These are phyloP conservation scores for Emydocephalus ijimae DNA, from an alignment of 2,113 vertebrate species.

Conservation along the genomic window DNA sequence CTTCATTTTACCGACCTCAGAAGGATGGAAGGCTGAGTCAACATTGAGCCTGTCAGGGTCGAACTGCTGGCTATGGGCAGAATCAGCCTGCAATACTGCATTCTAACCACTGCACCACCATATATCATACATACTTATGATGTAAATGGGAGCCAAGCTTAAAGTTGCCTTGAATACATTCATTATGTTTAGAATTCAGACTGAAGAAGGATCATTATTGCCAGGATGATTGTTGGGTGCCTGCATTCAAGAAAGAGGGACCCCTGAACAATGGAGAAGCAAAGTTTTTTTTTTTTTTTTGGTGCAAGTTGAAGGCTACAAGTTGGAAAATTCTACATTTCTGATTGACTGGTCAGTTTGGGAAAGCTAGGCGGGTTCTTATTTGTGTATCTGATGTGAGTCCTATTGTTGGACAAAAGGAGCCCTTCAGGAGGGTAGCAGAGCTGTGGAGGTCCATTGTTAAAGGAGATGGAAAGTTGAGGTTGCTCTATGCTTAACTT, in stretches of 20 bases:
- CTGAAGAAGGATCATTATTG: neutral
- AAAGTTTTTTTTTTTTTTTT: neutral
- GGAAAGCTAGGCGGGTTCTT: neutral
- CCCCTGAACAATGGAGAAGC: neutral
- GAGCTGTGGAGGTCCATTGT: neutral
- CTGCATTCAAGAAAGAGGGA: neutral
- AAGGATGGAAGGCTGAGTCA: neutral
- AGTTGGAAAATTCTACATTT: neutral
- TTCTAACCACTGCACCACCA: neutral
- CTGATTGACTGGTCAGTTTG: neutral
- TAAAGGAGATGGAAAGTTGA: neutral
- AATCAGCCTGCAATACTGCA: neutral
- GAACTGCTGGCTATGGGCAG: neutral
- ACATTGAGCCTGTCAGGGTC: neutral
- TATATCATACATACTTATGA: neutral
- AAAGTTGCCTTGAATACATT: neutral
- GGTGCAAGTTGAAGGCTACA: neutral
- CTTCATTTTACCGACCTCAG: neutral
- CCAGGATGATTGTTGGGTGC: neutral
- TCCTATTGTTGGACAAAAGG: neutral
- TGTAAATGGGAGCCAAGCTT: neutral
- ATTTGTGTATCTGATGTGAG: neutral
- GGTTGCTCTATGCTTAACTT: neutral
- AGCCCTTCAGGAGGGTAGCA: neutral
- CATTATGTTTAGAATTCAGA: neutral